A percentile compares a stretch with the other conserved stretches of the same genome.
These are phyloP conservation scores for Cantharis nigra DNA, from an alignment of 2,888 invertebrate species.

Conservation along the genomic window DNA sequence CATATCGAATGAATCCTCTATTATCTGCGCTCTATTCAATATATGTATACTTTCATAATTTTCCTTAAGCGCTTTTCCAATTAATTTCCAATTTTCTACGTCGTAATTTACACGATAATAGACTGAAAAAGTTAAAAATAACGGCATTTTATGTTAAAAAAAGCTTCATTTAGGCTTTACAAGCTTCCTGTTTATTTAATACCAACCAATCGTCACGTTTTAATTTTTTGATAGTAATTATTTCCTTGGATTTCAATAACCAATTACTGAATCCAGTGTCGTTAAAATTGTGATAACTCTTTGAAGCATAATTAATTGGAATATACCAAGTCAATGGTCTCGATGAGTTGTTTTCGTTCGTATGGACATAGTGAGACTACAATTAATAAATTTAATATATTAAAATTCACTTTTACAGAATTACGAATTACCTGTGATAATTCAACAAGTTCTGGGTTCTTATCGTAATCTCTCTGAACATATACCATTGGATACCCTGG, in stretches of 20 bases:
- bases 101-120: constrained; percentile 55
- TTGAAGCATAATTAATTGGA: not conserved
- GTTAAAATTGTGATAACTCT: not conserved
- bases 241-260: not conserved
- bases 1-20: constrained; percentile 58
- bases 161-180: not conserved
- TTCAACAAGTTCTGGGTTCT: not conserved
- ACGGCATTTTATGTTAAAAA: no score
- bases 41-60: constrained; percentile 59
- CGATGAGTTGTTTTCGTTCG: no score
- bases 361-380: not conserved
- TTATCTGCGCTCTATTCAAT: constrained; percentile 60
- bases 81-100: constrained; percentile 51
- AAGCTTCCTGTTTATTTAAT: constrained; percentile 21
- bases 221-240: not conserved
- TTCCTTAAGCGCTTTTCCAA: constrained; percentile 52
- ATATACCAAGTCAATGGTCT: not conserved
- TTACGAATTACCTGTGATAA: not conserved
- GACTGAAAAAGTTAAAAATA: constrained; percentile 35
- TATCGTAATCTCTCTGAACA: not conserved
- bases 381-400: not conserved
- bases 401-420: not conserved
- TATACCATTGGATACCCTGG: not conserved
- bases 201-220: constrained; percentile 49
- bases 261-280: not conserved